A percentile compares a stretch with the other conserved stretches of the same genome.
phyloP scores from a whole-genome alignment of 2,113 vertebrate genomes.

The Paradisaea rubra region DNA sequence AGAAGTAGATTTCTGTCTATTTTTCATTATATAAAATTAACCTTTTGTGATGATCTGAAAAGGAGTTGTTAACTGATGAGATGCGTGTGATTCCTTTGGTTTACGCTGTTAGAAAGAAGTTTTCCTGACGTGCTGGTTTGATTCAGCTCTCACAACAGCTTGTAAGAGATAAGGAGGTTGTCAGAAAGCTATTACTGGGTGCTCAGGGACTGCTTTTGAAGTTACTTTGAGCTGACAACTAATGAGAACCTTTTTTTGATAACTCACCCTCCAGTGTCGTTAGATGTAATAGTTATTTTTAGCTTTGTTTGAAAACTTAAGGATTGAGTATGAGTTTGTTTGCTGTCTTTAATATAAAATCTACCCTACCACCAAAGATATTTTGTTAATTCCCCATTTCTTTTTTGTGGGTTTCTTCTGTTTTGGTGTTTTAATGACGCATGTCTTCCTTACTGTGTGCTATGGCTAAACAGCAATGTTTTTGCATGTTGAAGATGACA shows the following conservation, averaged over 20 bases:
- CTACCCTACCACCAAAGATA: background rate
- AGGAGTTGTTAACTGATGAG: slow-evolving; percentile 44
- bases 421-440: background rate
- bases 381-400: background rate
- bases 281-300: background rate
- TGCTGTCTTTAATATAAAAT: background rate
- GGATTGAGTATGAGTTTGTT: background rate
- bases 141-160: slow-evolving; percentile 52
- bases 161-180: slow-evolving; percentile 53
- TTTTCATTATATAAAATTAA: slow-evolving; percentile 53
- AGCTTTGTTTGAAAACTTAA: background rate
- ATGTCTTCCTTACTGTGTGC: background rate
- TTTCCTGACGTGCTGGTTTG: slow-evolving; percentile 54
- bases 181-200: slow-evolving; percentile 32
- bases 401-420: background rate
- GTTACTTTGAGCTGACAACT: slow-evolving; percentile 28
- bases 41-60: slow-evolving; percentile 50
- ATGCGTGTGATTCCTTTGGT: slow-evolving; percentile 52
- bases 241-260: slow-evolving; percentile 24
- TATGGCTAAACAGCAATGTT: background rate
- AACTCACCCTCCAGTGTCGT: background rate
- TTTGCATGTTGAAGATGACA: slow-evolving; percentile 9
- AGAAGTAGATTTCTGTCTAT: background rate
- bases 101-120: slow-evolving; percentile 31
- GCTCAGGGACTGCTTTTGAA: slow-evolving; percentile 34